Evolutionary conservation across 2,797 vertebrate species (phyloP), one percentile per base, ranked within the genome.

Genomic region (Platyrinchus mystaceus): DNA sequence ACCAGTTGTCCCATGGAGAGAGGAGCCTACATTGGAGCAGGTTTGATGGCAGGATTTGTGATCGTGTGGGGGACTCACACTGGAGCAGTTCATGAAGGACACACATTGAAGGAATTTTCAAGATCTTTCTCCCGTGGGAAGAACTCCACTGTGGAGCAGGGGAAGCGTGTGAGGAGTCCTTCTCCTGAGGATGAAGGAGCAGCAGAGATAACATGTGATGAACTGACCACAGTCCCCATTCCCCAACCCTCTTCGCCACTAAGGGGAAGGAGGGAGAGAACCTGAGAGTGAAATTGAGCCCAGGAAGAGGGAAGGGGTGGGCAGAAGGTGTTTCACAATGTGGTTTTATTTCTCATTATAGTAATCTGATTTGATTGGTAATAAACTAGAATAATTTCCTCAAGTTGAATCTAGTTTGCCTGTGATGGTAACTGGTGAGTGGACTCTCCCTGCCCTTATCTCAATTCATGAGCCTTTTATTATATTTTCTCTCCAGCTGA

Each of bases 51-150:
- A 28, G 47, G 10, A 44, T 13, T 39, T 77, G 36, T 39, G 41
- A 12, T 30, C 9, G 13, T 6, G 4, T 3, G 6, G 17, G 6
- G 4, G 8, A 68, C 26, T 12, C n/a, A n/a, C 4, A 7, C 60
- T 46, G 26, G 36, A 62, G 43, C 11, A 24, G 7, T 39, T 56
- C 1, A 4, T 78, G 26, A 73, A 50, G 4, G 30, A 46, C 16
- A 12, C 5, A 34, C 3, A 4, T 9, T 23, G 41, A 9, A 59
- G 30, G 19, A 66, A 49, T 28, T 32, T 32, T 34, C 0, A 0
- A 39, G 18, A 5, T 44, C 21, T 60, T 11, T 41, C 9, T 67
- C 15, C 18, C 2, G 0, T 19, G 30, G 27, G 47, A 78, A 22
- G 10, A 20, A 39, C 16, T 49, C 26, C 30, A 50, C 6, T 17